Percentiles rank a stretch among this genome's conserved stretches.
phyloP scores from a whole-genome alignment of 1,140 invertebrate genomes.

The Caerostris extrusa region DNA sequence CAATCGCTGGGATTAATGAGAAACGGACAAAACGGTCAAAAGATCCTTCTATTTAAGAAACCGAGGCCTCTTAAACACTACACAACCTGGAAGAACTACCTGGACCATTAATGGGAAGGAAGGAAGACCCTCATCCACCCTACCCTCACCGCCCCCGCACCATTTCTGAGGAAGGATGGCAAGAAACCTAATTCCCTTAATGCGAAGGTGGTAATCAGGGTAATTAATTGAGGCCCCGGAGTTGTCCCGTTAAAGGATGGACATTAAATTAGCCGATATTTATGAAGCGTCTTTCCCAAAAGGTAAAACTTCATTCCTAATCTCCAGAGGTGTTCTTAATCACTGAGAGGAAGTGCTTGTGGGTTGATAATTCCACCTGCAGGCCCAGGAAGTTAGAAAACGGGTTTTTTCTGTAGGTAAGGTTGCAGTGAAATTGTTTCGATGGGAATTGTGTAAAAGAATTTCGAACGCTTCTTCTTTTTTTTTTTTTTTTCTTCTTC shows the following conservation, averaged over 20 bases:
- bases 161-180: neutral
- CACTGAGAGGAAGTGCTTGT: neutral
- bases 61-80: neutral
- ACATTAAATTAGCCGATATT: conserved; percentile 74
- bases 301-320: conserved; percentile 54
- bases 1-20: conserved; percentile 62
- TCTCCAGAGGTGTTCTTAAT: conserved; percentile 34
- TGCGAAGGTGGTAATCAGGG: conserved; percentile 71
- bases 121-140: neutral
- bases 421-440: neutral
- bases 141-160: neutral
- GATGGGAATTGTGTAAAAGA: conserved; percentile 3
- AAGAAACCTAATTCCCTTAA: conserved; percentile 74
- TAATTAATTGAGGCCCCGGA: conserved; percentile 65
- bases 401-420: neutral
- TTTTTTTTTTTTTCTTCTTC: no score
- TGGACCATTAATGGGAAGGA: conserved; percentile 55
- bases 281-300: conserved; percentile 54
- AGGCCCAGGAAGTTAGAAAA: neutral
- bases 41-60: conserved; percentile 48
- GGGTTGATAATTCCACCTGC: neutral
- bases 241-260: conserved; percentile 57
- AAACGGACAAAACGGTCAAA: conserved; percentile 45
- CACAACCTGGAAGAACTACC: neutral
- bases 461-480: neutral